Conservation (phyloP, 1,140 invertebrate species). For the Alviniconcha marisindica region DNA sequence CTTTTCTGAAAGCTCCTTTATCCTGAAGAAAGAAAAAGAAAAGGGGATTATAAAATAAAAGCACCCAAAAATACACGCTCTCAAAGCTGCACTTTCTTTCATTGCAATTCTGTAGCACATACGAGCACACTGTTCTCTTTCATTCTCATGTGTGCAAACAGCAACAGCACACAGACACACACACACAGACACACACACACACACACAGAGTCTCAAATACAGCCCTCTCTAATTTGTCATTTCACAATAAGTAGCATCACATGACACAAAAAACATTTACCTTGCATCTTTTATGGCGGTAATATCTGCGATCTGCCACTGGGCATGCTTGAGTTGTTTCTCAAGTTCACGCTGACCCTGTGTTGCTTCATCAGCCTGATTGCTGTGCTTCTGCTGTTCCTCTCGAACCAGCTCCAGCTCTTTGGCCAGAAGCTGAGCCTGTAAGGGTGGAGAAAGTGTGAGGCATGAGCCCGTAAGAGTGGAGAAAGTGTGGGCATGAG, state of each 20-base stretch:
- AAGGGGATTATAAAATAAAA: too few species aligned
- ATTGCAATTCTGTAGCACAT: too few species aligned
- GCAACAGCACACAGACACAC: not conserved
- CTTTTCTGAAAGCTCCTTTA: conserved; percentile 66
- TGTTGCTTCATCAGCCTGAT: conserved; percentile 59
- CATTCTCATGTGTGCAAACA: too few species aligned
- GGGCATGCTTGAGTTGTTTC: conserved; percentile 70
- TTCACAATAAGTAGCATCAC: not conserved
- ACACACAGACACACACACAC: not conserved
- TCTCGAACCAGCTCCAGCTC: conserved; percentile 69
- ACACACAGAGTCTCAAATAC: too few species aligned
- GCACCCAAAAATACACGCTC: too few species aligned
- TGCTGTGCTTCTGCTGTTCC: conserved; percentile 56
- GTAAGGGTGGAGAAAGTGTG: conserved; percentile 6
- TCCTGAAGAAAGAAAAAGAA: conserved; percentile 61
- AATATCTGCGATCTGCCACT: conserved; percentile 71
- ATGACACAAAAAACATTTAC: conserved; percentile 46
- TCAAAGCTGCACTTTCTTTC: too few species aligned
- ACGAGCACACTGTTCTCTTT: too few species aligned
- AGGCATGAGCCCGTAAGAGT: too few species aligned
- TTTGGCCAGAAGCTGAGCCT: conserved; percentile 70
- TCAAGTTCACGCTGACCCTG: conserved; percentile 60
- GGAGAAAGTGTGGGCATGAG: too few species aligned
- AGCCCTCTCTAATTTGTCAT: not conserved
- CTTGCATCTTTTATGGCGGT: conserved; percentile 69